Evolutionary conservation across 2,888 invertebrate genomes (phyloP), one percentile per base, ranked within the genome.

Genomic region (Heliconius ismenius): DNA sequence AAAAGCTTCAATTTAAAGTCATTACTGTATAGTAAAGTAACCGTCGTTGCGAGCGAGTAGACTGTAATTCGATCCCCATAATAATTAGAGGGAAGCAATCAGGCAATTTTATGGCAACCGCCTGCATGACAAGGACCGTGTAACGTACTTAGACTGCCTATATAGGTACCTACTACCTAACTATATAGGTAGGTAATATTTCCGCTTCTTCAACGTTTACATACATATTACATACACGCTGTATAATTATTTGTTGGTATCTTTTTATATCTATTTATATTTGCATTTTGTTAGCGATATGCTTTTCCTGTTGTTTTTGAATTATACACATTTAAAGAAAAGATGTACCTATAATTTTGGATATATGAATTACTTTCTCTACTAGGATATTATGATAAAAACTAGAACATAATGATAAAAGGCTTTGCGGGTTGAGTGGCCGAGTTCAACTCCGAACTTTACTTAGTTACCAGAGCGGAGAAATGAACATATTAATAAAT

Each of bases 21-120:
- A 81, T 80, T 78, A 80, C 75, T 75, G 72, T 63, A 78, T 75
- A 76, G 74, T 54, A 72, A 76, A 67, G 67, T 77, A 81, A 79
- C 81, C 68, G 70, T 78, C 77, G 76, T 78, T 76, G 77, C 76
- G 79, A 72, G 70, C 76, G 76, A 64, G 76, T 76, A 76, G 76
- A 78, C 78, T 79, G 79, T 86, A 86, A 89, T 85, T 86, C 81
- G 82, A 87, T 89, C 81, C 81, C 79, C 80, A 74, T 78, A 79
- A 82, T 85, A 87, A 86, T 86, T 85, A 84, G 80, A 79, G 77
- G 78, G 72, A 83, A 78, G 82, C 81, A 81, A 83, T 81, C 81
- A 81, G 82, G 81, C 83, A 83, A 81, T 84, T 83, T 86, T 84
- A 82, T 79, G 76, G 76, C 65, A 73, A 73, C 76, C 68, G 72